Conservation (phyloP, 2,113 vertebrate genomes). For the Megalops atlanticus region DNA sequence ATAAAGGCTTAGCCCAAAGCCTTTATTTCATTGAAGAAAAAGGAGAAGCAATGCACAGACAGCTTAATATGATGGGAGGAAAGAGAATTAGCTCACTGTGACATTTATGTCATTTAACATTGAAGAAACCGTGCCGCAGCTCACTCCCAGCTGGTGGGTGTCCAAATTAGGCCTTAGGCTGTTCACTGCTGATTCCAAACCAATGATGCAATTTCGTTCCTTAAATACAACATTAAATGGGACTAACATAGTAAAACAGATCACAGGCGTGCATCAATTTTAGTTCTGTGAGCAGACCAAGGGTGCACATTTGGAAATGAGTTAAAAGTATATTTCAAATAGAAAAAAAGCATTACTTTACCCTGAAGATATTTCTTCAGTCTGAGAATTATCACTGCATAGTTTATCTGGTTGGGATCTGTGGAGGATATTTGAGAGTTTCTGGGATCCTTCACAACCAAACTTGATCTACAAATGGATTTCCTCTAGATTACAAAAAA, state of each 20-base stretch:
- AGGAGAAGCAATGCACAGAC: not conserved
- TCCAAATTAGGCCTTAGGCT: not conserved
- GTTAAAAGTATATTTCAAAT: too few species aligned
- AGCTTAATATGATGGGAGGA: not conserved
- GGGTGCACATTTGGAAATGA: too few species aligned
- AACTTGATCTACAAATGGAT: not conserved
- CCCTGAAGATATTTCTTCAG: too few species aligned
- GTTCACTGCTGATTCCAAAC: not conserved
- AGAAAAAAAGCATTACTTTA: too few species aligned
- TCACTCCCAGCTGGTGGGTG: not conserved
- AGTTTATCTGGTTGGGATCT: not conserved
- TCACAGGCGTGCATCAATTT: not conserved
- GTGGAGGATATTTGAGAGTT: not conserved
- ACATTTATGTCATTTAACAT: not conserved
- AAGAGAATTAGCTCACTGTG: not conserved
- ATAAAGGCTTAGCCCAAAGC: not conserved
- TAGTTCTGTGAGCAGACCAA: not conserved
- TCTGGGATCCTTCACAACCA: not conserved
- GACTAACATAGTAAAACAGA: not conserved
- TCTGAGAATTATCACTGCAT: not conserved
- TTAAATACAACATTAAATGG: not conserved
- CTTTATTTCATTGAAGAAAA: not conserved
- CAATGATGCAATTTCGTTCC: not conserved
- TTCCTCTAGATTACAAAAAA: not conserved
- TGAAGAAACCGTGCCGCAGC: not conserved